phyloP scores from a whole-genome alignment of 2,888 invertebrate genomes.

The Dorcus hopei region DNA sequence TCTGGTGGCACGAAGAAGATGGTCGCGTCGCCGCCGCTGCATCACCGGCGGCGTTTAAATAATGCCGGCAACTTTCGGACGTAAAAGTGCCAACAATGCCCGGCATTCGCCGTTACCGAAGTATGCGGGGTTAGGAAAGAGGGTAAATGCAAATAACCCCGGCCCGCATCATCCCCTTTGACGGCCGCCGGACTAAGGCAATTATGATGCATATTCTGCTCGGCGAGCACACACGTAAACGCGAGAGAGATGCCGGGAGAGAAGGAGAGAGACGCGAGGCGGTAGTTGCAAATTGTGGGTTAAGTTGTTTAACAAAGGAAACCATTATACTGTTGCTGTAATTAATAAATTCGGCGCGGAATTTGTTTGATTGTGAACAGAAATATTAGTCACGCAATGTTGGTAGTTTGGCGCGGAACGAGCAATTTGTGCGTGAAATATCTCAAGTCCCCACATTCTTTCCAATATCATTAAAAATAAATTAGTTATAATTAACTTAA shows the following conservation, averaged over 20 bases:
- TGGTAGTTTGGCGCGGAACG: too few relatives aligned
- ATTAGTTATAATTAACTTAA: too few relatives aligned
- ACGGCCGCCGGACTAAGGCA: neutral
- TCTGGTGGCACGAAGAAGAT: too few relatives aligned
- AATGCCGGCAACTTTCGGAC: neutral
- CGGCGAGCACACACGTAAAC: neutral
- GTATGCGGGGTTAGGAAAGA: neutral
- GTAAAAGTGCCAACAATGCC: conserved; percentile 4
- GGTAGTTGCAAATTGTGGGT: conserved; percentile 24
- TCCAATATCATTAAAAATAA: too few relatives aligned
- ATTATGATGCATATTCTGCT: neutral
- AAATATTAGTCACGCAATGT: neutral
- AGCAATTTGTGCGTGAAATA: too few relatives aligned
- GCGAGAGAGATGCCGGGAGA: neutral
- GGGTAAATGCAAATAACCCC: conserved; percentile 3
- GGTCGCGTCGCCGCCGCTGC: too few relatives aligned
- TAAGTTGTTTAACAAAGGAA: conserved; percentile 30
- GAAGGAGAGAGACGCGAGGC: conserved; percentile 11
- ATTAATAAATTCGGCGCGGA: conserved; percentile 32
- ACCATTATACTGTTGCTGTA: conserved; percentile 31
- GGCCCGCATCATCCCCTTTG: conserved; percentile 2
- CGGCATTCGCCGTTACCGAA: neutral
- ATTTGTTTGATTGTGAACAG: conserved; percentile 27
- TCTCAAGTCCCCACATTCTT: too few relatives aligned
- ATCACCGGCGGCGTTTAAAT: too few relatives aligned